Conservation (phyloP, 2,113 vertebrate genomes). For the Phalacrocorax pelagicus region DNA sequence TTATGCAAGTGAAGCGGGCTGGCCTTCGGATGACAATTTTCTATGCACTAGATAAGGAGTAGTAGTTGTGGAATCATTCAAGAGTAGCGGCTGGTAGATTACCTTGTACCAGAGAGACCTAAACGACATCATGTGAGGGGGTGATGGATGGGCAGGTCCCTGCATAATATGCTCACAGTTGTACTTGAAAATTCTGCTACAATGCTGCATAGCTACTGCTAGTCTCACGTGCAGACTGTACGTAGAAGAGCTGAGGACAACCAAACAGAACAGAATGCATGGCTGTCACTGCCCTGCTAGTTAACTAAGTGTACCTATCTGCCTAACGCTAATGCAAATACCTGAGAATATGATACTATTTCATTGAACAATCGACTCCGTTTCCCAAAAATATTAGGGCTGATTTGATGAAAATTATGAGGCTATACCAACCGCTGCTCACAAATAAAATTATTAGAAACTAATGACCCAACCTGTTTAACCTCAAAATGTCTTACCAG, state of each 20-base stretch:
- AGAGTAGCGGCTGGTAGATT: background rate
- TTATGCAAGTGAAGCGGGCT: background rate
- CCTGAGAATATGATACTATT: background rate
- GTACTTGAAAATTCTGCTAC: background rate
- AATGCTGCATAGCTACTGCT: background rate
- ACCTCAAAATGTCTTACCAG: background rate
- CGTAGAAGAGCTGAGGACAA: background rate
- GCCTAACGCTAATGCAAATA: background rate
- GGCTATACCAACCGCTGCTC: background rate
- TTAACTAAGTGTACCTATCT: background rate
- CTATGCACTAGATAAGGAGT: background rate
- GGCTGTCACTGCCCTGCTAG: background rate
- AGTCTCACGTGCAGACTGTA: background rate
- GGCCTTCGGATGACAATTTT: background rate
- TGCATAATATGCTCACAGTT: background rate
- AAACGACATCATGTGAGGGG: background rate
- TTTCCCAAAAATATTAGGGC: background rate
- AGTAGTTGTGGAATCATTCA: background rate
- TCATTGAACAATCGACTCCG: background rate
- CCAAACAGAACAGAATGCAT: background rate
- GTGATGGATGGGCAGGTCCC: background rate
- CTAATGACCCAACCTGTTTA: background rate
- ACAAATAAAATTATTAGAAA: background rate
- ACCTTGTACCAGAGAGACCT: background rate
- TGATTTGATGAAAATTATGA: background rate